These are phyloP conservation scores for Myotis lucifugus DNA, from an alignment of 2,113 vertebrate species.

Conservation along the genomic window DNA sequence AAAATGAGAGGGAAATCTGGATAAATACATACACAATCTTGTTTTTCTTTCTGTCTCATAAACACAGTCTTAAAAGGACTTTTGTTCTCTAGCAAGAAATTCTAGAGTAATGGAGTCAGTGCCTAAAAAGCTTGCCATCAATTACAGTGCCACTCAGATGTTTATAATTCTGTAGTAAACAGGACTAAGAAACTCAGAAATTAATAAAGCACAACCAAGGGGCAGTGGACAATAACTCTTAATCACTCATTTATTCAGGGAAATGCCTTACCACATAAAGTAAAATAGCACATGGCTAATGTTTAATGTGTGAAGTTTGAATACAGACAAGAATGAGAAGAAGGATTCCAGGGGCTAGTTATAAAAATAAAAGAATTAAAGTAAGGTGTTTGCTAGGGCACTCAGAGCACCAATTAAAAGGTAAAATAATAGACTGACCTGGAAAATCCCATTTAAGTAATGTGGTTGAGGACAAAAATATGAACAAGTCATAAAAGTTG, in stretches of 20 bases:
- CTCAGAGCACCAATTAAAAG: conserved; percentile 35
- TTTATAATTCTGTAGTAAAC: background rate
- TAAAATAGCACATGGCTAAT: conserved; percentile 2
- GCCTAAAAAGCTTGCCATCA: background rate
- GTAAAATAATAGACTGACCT: background rate
- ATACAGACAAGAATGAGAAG: conserved; percentile 1
- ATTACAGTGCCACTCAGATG: background rate
- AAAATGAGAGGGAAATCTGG: background rate
- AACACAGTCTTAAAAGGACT: background rate
- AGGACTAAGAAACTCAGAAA: conserved; percentile 31
- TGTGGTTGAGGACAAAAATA: conserved; percentile 32
- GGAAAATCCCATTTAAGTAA: conserved; percentile 18
- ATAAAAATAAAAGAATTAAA: conserved; percentile 5
- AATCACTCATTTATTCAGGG: conserved; percentile 28
- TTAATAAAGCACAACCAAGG: conserved; percentile 28
- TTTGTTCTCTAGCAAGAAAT: conserved; percentile 38
- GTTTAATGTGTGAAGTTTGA: conserved; percentile 49
- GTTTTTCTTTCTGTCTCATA: conserved; percentile 12
- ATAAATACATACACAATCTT: background rate
- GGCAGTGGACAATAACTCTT: background rate
- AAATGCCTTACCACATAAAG: background rate
- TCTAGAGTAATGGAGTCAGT: background rate
- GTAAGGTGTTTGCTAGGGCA: background rate
- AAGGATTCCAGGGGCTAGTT: background rate
- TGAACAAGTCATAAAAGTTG: background rate